Evolutionary conservation across 1,140 invertebrate genomes (phyloP).

Genomic region (Lordiphosa collinella): DNA sequence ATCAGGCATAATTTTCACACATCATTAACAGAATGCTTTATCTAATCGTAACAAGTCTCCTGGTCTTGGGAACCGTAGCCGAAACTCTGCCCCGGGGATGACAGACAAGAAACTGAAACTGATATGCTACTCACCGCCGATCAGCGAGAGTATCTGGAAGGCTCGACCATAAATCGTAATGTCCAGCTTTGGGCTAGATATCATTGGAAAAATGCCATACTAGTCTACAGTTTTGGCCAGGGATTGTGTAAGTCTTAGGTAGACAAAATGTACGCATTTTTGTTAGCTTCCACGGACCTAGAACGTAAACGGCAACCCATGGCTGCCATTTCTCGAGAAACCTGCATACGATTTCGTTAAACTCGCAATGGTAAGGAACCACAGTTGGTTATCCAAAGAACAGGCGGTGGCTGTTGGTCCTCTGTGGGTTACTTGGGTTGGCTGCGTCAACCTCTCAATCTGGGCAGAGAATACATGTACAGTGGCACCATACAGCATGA

Average conservation of each 20-base stretch:
- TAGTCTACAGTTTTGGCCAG: conserved; percentile 34
- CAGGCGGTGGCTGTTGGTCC: conserved; percentile 79
- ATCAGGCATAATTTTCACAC: no score
- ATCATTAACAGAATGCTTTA: no score
- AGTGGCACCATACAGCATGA: conserved; percentile 83
- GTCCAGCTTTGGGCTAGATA: conserved; percentile 10
- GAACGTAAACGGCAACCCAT: conserved; percentile 12
- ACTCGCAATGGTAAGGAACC: conserved; percentile 7
- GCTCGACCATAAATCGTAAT: neutral
- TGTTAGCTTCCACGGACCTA: neutral
- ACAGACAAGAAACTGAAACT: conserved; percentile 1
- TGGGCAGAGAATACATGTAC: conserved; percentile 44
- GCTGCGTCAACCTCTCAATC: conserved; percentile 54
- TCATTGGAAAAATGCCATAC: conserved; percentile 31
- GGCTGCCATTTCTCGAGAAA: conserved; percentile 22
- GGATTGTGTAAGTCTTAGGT: conserved; percentile 20
- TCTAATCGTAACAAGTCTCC: no score
- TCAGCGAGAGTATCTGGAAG: conserved; percentile 9
- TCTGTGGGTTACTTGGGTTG: conserved; percentile 80
- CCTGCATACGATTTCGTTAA: conserved; percentile 36
- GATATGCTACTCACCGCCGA: conserved; percentile 11
- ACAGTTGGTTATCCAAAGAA: conserved; percentile 57
- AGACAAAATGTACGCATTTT: no score
- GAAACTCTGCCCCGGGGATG: neutral
- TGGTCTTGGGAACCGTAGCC: no score